Percentiles rank a stretch among this genome's conserved stretches.
Conservation (phyloP, 2,113 vertebrate genomes). For the Australoheros scitulus region DNA sequence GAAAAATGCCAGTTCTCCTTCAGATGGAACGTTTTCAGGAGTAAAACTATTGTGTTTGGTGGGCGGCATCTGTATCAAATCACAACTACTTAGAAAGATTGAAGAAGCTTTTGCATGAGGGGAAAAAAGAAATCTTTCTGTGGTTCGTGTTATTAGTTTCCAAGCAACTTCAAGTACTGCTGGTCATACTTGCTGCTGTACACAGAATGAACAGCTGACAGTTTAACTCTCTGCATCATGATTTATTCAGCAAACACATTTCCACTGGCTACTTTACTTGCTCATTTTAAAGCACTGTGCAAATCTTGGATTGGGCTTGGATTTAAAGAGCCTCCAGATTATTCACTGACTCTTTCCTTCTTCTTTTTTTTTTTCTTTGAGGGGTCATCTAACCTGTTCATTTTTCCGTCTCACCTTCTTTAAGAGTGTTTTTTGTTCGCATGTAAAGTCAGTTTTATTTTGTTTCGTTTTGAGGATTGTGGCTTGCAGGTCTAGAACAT, state of each 20-base stretch:
- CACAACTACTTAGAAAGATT: background rate
- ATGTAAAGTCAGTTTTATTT: too few species aligned
- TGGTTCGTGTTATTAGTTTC: background rate
- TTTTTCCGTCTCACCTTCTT: background rate
- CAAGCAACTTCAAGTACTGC: background rate
- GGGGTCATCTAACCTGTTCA: background rate
- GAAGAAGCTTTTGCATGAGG: background rate
- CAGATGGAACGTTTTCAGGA: background rate
- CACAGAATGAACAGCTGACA: background rate
- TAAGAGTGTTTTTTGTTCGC: too few species aligned
- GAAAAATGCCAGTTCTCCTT: background rate
- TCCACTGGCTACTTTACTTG: background rate
- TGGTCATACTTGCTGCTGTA: background rate
- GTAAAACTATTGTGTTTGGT: background rate
- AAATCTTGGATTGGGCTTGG: background rate
- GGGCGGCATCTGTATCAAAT: background rate
- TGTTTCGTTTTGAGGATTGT: background rate
- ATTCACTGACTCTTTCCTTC: background rate
- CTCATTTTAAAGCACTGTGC: background rate
- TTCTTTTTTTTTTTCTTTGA: too few species aligned
- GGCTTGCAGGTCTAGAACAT: background rate
- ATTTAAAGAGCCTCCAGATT: background rate
- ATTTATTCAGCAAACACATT: constrained; percentile 53
- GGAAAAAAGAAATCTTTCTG: background rate
- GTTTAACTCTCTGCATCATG: constrained; percentile 14